phyloP scores from a whole-genome alignment of 37 sponge, comb jelly and placozoan genomes.

The Chondrosia reniformis region DNA sequence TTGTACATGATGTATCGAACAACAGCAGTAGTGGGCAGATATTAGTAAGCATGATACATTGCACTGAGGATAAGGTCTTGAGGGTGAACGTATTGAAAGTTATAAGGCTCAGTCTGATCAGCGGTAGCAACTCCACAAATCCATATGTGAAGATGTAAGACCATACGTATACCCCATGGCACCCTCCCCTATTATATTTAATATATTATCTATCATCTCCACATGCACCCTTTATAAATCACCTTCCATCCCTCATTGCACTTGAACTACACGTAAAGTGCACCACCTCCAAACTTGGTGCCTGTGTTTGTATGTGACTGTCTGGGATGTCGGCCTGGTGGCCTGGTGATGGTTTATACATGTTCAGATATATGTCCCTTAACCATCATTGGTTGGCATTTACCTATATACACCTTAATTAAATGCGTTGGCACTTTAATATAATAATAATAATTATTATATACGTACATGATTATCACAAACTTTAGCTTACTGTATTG shows the following conservation, averaged over 20 bases:
- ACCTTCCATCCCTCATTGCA: too few relatives aligned
- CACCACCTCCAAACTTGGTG: too few relatives aligned
- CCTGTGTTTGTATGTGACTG: too few relatives aligned
- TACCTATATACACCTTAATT: not conserved
- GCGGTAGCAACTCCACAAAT: not conserved
- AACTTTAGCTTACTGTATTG: too few relatives aligned
- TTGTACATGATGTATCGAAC: too few relatives aligned
- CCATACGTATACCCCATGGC: not conserved
- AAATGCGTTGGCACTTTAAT: not conserved
- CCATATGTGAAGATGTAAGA: slow-evolving; percentile 22
- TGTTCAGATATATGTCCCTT: too few relatives aligned
- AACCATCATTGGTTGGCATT: too few relatives aligned
- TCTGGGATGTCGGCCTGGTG: too few relatives aligned
- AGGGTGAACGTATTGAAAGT: not conserved
- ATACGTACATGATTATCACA: not conserved
- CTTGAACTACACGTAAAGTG: not conserved
- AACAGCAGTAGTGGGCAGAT: not conserved
- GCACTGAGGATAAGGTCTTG: not conserved
- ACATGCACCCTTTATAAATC: not conserved
- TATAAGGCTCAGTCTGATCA: not conserved
- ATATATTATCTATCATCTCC: not conserved
- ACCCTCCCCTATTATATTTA: too few relatives aligned
- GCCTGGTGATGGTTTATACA: too few relatives aligned
- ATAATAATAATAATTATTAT: not conserved
- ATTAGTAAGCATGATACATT: not conserved